These are phyloP conservation scores for Gryllus bimaculatus DNA, from an alignment of 1,140 invertebrate genomes.

Conservation along the genomic window DNA sequence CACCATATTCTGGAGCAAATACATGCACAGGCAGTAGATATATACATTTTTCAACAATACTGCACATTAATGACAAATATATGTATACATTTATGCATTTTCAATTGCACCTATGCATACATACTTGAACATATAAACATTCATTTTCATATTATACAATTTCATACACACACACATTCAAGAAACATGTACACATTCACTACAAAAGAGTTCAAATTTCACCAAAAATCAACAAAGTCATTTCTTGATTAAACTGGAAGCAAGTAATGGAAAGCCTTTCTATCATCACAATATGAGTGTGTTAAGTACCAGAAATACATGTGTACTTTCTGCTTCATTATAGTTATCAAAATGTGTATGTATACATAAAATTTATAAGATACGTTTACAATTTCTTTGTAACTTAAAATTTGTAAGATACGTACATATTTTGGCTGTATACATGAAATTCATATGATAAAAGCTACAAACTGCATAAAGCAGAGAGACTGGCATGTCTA, in stretches of 20 bases:
- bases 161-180: background rate
- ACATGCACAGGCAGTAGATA: background rate
- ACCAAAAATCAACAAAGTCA: background rate
- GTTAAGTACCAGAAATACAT: constrained; percentile 9
- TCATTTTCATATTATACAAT: background rate
- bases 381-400: background rate
- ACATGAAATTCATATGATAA: constrained; percentile 9
- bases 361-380: too few species aligned
- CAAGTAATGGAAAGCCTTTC: background rate
- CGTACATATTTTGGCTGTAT: background rate
- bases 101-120: background rate
- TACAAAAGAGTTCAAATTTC: background rate
- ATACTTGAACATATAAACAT: constrained; percentile 8
- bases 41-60: background rate
- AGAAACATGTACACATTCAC: background rate
- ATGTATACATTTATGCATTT: background rate
- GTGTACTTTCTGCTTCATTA: background rate
- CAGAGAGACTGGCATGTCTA: background rate
- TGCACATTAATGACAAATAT: background rate
- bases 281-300: constrained; percentile 7
- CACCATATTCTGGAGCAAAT: background rate
- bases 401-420: background rate
- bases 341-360: background rate
- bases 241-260: constrained; percentile 8
- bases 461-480: background rate